Conservation (phyloP, 1,140 invertebrate genomes). For the Sipha flava region DNA sequence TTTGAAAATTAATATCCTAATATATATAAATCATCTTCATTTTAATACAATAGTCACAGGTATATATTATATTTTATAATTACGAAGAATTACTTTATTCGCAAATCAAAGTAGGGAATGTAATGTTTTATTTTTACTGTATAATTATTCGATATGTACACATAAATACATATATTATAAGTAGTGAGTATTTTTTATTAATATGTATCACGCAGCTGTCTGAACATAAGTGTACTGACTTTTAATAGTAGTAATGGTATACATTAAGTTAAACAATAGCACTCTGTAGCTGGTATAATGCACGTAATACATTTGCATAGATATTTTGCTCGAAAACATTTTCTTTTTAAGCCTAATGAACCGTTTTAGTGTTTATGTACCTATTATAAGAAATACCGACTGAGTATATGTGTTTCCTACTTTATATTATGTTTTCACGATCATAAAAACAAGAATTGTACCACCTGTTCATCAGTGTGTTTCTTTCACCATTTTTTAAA, state of each 20-base stretch:
- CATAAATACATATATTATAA: not conserved
- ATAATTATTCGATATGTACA: too few species aligned
- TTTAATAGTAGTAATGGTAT: not conserved
- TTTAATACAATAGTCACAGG: too few species aligned
- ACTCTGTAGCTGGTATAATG: not conserved
- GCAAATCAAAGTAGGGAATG: too few species aligned
- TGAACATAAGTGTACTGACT: not conserved
- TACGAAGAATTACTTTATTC: too few species aligned
- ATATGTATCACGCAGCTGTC: not conserved
- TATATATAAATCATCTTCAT: too few species aligned
- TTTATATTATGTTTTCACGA: not conserved
- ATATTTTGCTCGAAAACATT: not conserved
- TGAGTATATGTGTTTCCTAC: not conserved
- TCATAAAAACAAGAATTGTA: not conserved
- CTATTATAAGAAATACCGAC: not conserved
- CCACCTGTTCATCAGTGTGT: not conserved
- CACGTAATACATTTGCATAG: not conserved
- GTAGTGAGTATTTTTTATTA: not conserved
- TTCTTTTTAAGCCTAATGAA: conserved; percentile 12
- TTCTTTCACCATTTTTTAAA: not conserved
- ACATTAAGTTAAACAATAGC: not conserved
- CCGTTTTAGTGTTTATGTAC: not conserved
- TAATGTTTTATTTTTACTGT: too few species aligned
- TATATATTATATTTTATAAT: too few species aligned
- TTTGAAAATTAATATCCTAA: too few species aligned